These are phyloP conservation scores for Gastrophysa polygoni DNA, from an alignment of 2,888 invertebrate species.

Conservation along the genomic window DNA sequence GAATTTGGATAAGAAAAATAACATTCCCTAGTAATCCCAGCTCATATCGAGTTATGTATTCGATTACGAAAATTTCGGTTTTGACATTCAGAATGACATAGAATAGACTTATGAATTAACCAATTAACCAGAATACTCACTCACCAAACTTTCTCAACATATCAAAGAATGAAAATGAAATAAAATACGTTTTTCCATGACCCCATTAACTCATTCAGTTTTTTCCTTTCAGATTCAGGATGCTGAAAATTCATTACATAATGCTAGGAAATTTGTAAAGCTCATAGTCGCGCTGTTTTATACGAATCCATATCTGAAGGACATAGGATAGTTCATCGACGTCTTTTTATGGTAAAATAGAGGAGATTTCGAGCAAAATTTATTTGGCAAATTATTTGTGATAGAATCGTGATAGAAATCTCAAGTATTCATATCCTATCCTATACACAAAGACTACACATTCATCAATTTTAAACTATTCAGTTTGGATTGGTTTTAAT, in stretches of 20 bases:
- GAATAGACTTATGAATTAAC: too few species aligned
- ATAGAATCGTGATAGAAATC: background rate
- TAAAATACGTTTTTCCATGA: too few species aligned
- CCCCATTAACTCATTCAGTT: background rate
- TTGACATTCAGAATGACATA: too few species aligned
- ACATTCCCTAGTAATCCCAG: too few species aligned
- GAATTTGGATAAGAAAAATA: too few species aligned
- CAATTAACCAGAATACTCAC: too few species aligned
- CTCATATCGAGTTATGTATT: too few species aligned
- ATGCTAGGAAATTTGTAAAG: slow-evolving; percentile 59
- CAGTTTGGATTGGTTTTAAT: too few species aligned
- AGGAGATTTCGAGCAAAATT: background rate
- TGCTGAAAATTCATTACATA: slow-evolving; percentile 63
- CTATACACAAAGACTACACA: background rate
- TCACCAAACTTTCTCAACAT: too few species aligned
- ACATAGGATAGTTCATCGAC: slow-evolving; percentile 22
- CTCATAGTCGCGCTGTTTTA: slow-evolving; percentile 61
- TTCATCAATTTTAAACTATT: too few species aligned
- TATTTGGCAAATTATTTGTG: background rate
- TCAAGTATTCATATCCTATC: background rate
- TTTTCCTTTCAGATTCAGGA: slow-evolving; percentile 59
- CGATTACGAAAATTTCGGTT: too few species aligned
- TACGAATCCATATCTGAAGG: slow-evolving; percentile 53
- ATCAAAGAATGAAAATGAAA: too few species aligned
- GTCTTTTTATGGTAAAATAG: background rate